These are phyloP conservation scores for Ditylenchus dipsaci DNA, from an alignment of 1,140 invertebrate species.

Conservation along the genomic window DNA sequence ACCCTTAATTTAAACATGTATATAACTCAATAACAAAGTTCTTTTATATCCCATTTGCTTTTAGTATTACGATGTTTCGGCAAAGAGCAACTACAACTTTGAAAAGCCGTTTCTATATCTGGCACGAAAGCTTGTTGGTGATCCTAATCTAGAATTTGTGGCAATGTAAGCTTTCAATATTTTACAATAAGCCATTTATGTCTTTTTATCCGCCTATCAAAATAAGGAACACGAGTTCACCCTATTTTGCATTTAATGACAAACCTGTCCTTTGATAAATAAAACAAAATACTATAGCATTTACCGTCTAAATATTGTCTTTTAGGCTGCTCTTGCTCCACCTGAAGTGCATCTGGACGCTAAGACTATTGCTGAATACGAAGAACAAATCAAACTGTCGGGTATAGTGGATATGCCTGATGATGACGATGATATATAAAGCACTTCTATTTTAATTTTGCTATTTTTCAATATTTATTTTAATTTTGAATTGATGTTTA, in stretches of 20 bases:
- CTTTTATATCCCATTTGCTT: slow-evolving; percentile 50
- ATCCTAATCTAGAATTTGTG: slow-evolving; percentile 97
- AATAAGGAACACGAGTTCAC: too few relatives aligned
- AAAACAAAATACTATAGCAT: too few relatives aligned
- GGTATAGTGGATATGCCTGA: slow-evolving; percentile 55
- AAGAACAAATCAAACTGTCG: slow-evolving; percentile 80
- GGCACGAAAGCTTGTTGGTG: slow-evolving; percentile 91
- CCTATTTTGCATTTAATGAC: too few relatives aligned
- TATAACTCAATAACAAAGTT: slow-evolving; percentile 27
- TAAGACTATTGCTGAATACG: slow-evolving; percentile 87
- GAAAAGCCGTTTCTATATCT: slow-evolving; percentile 83
- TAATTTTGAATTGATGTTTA: too few relatives aligned
- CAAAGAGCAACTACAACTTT: slow-evolving; percentile 99
- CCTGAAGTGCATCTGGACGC: slow-evolving; percentile 98
- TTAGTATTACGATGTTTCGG: slow-evolving; percentile 99
- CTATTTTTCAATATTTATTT: too few relatives aligned
- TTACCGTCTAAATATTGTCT: too few relatives aligned
- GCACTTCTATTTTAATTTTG: too few relatives aligned
- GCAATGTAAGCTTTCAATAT: slow-evolving; percentile 68
- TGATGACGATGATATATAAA: slow-evolving; percentile 57
- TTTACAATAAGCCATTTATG: too few relatives aligned
- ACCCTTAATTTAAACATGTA: too few relatives aligned
- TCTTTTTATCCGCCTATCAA: too few relatives aligned
- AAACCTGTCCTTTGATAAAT: too few relatives aligned
- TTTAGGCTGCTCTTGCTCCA: slow-evolving; percentile 79